Evolutionary conservation across 2,888 invertebrate species (phyloP).

Genomic region (Piscicola geometra): DNA sequence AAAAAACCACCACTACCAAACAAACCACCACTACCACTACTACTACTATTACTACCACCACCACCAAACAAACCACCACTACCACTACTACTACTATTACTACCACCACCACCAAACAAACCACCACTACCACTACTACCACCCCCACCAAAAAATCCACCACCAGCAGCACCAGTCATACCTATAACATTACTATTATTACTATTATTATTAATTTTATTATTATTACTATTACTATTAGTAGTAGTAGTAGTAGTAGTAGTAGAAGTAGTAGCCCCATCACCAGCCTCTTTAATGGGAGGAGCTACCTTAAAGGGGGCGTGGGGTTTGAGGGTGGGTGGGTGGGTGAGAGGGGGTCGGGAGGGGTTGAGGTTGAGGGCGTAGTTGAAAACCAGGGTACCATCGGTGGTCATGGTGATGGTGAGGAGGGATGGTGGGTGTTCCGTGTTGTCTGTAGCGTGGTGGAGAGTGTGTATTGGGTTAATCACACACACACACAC

Average conservation of each 20-base stretch:
- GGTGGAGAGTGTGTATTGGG: not conserved
- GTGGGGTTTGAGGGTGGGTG: not conserved
- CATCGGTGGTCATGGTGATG: slow-evolving; percentile 71
- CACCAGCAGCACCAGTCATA: not conserved
- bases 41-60: not conserved
- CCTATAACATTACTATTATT: not conserved
- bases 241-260: not conserved
- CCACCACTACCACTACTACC: too few relatives aligned
- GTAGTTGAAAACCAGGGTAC: slow-evolving; percentile 72
- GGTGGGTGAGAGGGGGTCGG: not conserved
- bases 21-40: too few relatives aligned
- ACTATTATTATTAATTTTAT: not conserved
- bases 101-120: too few relatives aligned
- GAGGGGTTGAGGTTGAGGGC: slow-evolving; percentile 53
- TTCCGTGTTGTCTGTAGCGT: slow-evolving; percentile 59
- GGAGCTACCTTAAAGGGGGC: not conserved
- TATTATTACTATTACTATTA: not conserved
- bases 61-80: not conserved
- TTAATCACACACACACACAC: too few relatives aligned
- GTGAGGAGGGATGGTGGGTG: slow-evolving; percentile 74
- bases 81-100: not conserved
- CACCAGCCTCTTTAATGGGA: not conserved
- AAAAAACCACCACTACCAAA: not conserved
- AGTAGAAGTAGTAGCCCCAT: not conserved
- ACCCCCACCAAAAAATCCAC: too few relatives aligned